Conservation (phyloP, 2,888 invertebrate genomes). For the Pandemis cinnamomeana region DNA sequence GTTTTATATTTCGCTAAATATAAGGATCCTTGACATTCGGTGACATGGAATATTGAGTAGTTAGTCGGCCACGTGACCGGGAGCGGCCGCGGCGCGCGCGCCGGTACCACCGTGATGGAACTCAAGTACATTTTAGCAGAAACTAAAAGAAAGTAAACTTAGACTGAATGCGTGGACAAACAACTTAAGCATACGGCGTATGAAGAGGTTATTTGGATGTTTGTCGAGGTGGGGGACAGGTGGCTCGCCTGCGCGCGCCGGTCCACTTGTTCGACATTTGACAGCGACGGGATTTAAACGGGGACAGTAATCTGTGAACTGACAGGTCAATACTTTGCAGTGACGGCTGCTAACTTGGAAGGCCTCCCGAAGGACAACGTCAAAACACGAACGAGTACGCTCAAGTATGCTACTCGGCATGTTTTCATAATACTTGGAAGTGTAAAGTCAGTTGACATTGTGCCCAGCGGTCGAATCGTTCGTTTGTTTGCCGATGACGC, state of each 20-base stretch:
- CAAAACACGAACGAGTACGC: constrained; percentile 11
- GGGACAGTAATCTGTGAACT: constrained; percentile 34
- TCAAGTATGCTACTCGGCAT: constrained; percentile 32
- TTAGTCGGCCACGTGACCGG: constrained; percentile 16
- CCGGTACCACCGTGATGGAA: constrained; percentile 47
- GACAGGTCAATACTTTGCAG: constrained; percentile 37
- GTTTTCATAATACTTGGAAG: constrained; percentile 34
- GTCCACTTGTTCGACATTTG: constrained; percentile 32
- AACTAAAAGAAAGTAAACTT: constrained; percentile 57
- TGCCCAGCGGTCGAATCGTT: constrained; percentile 8
- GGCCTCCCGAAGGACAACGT: constrained; percentile 17
- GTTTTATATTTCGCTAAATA: constrained; percentile 37
- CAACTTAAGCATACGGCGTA: constrained; percentile 44
- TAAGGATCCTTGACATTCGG: constrained; percentile 39
- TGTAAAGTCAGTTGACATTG: constrained; percentile 12
- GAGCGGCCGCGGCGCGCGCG: constrained; percentile 37
- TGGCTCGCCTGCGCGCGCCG: constrained; percentile 13
- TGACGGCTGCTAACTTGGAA: constrained; percentile 6
- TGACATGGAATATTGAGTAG: constrained; percentile 32
- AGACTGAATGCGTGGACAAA: constrained; percentile 54
- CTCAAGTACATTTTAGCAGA: constrained; percentile 50
- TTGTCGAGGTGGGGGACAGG: constrained; percentile 28
- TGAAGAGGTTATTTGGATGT: constrained; percentile 35
- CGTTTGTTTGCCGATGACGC: constrained; percentile 17
- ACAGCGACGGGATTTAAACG: constrained; percentile 22